Base-by-base conservation (phyloP, 2,797 vertebrate genomes). In the Syncerus caffer region DNA sequence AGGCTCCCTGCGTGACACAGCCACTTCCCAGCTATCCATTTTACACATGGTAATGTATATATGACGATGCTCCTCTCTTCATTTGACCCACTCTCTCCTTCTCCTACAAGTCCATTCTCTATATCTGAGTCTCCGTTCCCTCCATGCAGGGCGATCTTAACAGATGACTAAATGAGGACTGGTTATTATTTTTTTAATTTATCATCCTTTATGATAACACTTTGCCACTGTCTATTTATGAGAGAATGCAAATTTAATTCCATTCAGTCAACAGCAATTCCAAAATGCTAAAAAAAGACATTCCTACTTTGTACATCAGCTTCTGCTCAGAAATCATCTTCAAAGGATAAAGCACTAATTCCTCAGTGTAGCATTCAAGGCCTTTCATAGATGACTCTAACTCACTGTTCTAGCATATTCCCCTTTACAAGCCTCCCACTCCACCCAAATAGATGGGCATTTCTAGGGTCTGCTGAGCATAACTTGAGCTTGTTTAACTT, bases 301-400 rank as follows among this genome's bases (percentile, higher is more conserved):
- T 79, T 34, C 12, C 95, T 94, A 84, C 27, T 95, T 93, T 93
- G 38, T 71, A 34, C 64, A 93, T 94, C 55, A 94, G 16, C 58
- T 89, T 95, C 86, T 96, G 27, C 51, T 97, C 74, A 97, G 51
- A 97, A 94, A 89, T 88, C 42, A 96, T 78, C 47, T 71, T 94
- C 76, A 94, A 89, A 89, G 9, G 31, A 85, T 86, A 86, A 89
- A 89, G 25, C 57, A 57, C 27, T n/a, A 90, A 95, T 79, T 85
- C 60, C 58, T 96, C 55, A 85, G 27, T 7, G 23, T 91, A 57
- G 13, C 42, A 76, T 88, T 87, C 55, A 93, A 97, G 71, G 25
- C 38, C 76, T 92, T 90, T 55, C 29, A 58, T 21, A 90, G 51
- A 64, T 23, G 47, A 10, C 58, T 86, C 76, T 55, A 82, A 76